Evolutionary conservation across 1,140 invertebrate genomes (phyloP).

Genomic region (Cylas formicarius): DNA sequence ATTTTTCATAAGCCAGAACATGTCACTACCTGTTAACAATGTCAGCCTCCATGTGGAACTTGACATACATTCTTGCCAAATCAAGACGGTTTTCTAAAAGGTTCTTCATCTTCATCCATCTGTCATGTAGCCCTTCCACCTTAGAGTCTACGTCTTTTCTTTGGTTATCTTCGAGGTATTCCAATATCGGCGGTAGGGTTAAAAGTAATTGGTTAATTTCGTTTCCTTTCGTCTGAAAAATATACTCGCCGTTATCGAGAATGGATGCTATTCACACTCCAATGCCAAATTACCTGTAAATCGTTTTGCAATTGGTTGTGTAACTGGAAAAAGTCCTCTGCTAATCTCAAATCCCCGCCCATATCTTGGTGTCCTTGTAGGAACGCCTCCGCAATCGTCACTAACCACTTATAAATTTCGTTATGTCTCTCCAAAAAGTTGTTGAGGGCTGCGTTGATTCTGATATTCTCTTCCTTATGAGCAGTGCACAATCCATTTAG

Average conservation of each 20-base stretch:
- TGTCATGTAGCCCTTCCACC: constrained; percentile 52
- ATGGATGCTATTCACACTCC: constrained; percentile 32
- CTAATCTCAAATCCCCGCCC: constrained; percentile 61
- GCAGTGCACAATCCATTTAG: constrained; percentile 61
- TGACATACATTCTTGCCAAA: constrained; percentile 57
- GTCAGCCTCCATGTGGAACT: constrained; percentile 65
- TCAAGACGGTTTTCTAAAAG: constrained; percentile 58
- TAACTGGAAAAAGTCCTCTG: constrained; percentile 67
- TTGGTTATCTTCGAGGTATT: constrained; percentile 59
- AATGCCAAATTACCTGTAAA: constrained; percentile 52
- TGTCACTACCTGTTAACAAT: constrained; percentile 47
- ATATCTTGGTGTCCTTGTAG: constrained; percentile 67
- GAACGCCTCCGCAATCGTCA: constrained; percentile 62
- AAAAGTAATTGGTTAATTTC: constrained; percentile 58
- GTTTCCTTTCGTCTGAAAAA: constrained; percentile 57
- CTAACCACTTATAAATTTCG: constrained; percentile 64
- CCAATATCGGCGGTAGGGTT: constrained; percentile 57
- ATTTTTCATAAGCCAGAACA: too few species aligned
- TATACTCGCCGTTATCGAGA: too few species aligned
- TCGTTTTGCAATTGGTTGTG: constrained; percentile 70
- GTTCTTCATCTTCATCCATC: constrained; percentile 59
- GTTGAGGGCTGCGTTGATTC: constrained; percentile 58
- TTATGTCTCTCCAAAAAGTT: constrained; percentile 66
- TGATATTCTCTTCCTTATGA: constrained; percentile 64
- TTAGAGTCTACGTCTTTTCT: constrained; percentile 56